These are phyloP conservation scores for Seriola aureovittata DNA, from an alignment of 2,113 vertebrate genomes.

Conservation along the genomic window DNA sequence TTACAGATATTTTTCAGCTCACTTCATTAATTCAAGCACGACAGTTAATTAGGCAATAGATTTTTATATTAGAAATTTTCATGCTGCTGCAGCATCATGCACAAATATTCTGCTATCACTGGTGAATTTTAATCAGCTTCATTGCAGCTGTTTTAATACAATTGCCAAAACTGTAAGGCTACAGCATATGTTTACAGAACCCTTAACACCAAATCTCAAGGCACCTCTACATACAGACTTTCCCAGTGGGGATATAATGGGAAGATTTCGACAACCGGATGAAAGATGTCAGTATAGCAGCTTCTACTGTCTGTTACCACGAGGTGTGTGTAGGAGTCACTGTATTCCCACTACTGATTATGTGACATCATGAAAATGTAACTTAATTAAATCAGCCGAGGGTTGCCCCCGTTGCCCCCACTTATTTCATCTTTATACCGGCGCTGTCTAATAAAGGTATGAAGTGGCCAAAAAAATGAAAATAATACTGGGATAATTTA, in stretches of 20 bases:
- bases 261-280: not conserved
- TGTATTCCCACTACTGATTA: conserved; percentile 16
- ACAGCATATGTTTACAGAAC: conserved; percentile 3
- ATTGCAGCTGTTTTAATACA: conserved; percentile 53
- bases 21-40: conserved; percentile 70
- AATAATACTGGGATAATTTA: not conserved
- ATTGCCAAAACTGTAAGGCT: conserved; percentile 16
- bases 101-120: conserved; percentile 64
- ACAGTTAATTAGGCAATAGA: conserved; percentile 75
- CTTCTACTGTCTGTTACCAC: not conserved
- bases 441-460: not conserved
- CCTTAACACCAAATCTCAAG: not conserved
- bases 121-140: conserved; percentile 74
- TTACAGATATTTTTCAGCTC: conserved; percentile 64
- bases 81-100: conserved; percentile 61
- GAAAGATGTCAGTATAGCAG: not conserved
- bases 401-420: not conserved
- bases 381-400: not conserved
- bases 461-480: not conserved
- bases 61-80: conserved; percentile 70
- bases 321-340: not conserved
- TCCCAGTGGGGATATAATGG: conserved; percentile 4
- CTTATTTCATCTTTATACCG: not conserved
- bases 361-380: not conserved
- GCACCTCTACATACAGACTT: conserved; percentile 6